Evolutionary conservation across 2,888 invertebrate species (phyloP).

Genomic region (Chalcosyrphus nemorum): DNA sequence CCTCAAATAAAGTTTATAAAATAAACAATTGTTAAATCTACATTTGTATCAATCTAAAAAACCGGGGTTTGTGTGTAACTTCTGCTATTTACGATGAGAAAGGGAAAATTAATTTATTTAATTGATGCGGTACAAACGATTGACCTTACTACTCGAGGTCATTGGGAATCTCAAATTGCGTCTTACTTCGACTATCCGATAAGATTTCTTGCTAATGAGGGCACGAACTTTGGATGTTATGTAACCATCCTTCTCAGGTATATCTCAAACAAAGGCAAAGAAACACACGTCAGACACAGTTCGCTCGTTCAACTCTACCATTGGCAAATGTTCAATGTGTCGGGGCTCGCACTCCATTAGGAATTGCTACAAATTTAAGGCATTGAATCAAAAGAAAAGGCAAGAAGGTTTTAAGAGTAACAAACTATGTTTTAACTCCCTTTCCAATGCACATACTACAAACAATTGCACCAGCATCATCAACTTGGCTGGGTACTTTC

Average conservation of each 20-base stretch:
- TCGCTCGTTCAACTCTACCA: constrained; percentile 1
- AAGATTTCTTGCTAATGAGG: constrained; percentile 23
- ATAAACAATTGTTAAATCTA: too few relatives aligned
- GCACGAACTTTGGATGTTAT: constrained; percentile 17
- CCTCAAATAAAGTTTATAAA: too few relatives aligned
- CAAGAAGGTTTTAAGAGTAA: not conserved
- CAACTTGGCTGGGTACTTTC: not conserved
- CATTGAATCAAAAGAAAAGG: constrained; percentile 7
- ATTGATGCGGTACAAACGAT: too few relatives aligned
- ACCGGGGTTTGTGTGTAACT: too few relatives aligned
- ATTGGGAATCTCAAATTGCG: constrained; percentile 29
- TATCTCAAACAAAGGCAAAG: not conserved
- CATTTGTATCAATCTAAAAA: too few relatives aligned
- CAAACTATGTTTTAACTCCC: not conserved
- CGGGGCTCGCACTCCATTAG: constrained; percentile 19
- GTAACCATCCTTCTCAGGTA: not conserved
- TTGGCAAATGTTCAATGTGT: not conserved
- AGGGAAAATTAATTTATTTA: too few relatives aligned
- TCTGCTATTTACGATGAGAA: too few relatives aligned
- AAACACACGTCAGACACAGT: not conserved
- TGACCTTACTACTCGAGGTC: not conserved
- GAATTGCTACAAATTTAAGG: constrained; percentile 30
- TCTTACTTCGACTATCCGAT: constrained; percentile 18
- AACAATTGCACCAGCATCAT: constrained; percentile 3
- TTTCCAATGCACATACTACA: not conserved